Base-by-base conservation (phyloP, 1,140 invertebrate genomes). In the Zaprionus inermis region DNA sequence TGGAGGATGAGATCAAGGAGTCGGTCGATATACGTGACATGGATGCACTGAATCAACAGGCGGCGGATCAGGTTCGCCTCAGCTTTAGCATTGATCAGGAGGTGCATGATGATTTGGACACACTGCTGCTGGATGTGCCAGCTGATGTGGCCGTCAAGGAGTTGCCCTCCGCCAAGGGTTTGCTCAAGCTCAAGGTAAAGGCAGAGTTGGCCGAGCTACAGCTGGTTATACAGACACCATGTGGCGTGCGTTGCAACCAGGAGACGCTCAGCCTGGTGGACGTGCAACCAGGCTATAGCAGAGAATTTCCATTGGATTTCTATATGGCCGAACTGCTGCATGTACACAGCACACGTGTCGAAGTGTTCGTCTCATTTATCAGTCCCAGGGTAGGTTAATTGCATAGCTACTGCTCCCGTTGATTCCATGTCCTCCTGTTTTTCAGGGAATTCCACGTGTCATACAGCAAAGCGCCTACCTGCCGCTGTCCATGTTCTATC, bases 1-100 rank as follows among this genome's bases (percentile, higher is more conserved):
- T 92, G 54, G 91, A 92, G 65, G 91, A 92, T 16, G 91, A 92
- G 72, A 92, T 92, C 30, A 91, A 92, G 52, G 79, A 91, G 57
- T 84, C 91, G 1, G 79, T 92, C 5, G 91, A 92, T 55, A 70
- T 91, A 38, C 73, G 81, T 6, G 86, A 91, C 14, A 80, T 92
- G 76, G 90, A 92, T 49, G 75, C 79, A 0, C 76, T 90, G 1
- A 91, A 91, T 60, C 75, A 91, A 30, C 83, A 88, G 60, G 90
- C 90, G 0, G 79, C 79, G 6, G 81, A 86, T 60, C 89, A 92
- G 71, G 76, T 92, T 34, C 75, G 86, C 12, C 55, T 92, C 0
- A 71, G 72, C 16, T 90, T 92, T 7, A 78, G 24, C 14, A 90
- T 92, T 6, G 63, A 78, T 10, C 12, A 44, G 1, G 76, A 76